phyloP scores from a whole-genome alignment of 2,113 vertebrate genomes.

The Elachura formosa region DNA sequence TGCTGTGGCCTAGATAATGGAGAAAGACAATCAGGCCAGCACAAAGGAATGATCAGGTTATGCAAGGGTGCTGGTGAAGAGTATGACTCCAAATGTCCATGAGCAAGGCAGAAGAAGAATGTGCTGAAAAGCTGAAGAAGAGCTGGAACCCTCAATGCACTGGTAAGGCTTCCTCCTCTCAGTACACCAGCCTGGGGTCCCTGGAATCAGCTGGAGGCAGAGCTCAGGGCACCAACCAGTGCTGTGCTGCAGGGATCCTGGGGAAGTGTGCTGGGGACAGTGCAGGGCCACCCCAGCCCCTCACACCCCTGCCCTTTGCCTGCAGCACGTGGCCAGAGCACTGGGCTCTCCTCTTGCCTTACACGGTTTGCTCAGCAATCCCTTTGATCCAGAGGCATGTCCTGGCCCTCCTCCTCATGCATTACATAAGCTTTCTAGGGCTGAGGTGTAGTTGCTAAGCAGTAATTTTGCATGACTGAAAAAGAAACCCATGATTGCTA shows the following conservation, averaged over 20 bases:
- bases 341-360: background rate
- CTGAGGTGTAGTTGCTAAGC: slow-evolving; percentile 3
- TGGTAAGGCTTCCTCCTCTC: background rate
- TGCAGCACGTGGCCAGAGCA: fast-evolving
- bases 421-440: background rate
- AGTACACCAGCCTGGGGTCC: background rate
- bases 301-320: fast-evolving
- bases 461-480: slow-evolving; percentile 10
- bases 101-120: background rate
- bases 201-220: background rate
- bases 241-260: background rate
- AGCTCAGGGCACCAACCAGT: fast-evolving
- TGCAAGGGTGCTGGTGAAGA: background rate
- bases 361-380: background rate
- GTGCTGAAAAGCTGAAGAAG: background rate
- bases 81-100: background rate
- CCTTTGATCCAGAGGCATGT: background rate
- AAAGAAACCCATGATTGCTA: slow-evolving; percentile 23
- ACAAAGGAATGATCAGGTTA: background rate
- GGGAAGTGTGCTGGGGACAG: background rate
- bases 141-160: fast-evolving
- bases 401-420: background rate
- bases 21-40: background rate
- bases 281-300: background rate
- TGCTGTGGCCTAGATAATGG: background rate